These are phyloP conservation scores for Chloebia gouldiae DNA, from an alignment of 2,113 vertebrate species.

Conservation along the genomic window DNA sequence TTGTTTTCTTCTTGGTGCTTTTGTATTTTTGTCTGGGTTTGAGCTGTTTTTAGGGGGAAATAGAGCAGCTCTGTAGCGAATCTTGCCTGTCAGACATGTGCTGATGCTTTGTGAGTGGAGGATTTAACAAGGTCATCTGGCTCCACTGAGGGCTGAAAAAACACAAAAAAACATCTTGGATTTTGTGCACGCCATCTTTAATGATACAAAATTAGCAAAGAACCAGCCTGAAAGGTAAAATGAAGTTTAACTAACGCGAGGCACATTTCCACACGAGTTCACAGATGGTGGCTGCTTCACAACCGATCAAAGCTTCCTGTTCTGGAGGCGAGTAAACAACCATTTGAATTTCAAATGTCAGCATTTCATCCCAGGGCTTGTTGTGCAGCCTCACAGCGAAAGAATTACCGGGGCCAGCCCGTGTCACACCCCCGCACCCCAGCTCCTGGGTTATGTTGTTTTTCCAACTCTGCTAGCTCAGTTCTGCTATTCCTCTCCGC, in stretches of 20 bases:
- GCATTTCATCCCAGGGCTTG: not conserved
- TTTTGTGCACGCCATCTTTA: not conserved
- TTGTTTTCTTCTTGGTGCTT: not conserved
- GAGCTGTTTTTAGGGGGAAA: not conserved
- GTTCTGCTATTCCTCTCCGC: not conserved
- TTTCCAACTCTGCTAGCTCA: not conserved
- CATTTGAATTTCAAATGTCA: not conserved
- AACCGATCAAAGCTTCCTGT: not conserved
- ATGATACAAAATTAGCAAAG: not conserved
- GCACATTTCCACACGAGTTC: not conserved
- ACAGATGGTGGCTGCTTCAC: not conserved
- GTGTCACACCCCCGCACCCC: accelerated
- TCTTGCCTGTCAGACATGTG: not conserved
- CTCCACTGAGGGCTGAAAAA: not conserved
- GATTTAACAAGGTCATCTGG: not conserved
- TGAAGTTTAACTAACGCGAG: not conserved
- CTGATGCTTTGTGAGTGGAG: not conserved
- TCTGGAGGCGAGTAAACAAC: not conserved
- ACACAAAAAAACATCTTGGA: not conserved
- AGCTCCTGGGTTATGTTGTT: accelerated
- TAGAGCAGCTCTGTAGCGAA: not conserved
- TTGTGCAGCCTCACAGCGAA: not conserved
- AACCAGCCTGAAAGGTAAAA: not conserved
- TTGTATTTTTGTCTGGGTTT: not conserved
- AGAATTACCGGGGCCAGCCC: no score